Evolutionary conservation across 2,113 vertebrate genomes (phyloP).

Genomic region (Abramis brama): DNA sequence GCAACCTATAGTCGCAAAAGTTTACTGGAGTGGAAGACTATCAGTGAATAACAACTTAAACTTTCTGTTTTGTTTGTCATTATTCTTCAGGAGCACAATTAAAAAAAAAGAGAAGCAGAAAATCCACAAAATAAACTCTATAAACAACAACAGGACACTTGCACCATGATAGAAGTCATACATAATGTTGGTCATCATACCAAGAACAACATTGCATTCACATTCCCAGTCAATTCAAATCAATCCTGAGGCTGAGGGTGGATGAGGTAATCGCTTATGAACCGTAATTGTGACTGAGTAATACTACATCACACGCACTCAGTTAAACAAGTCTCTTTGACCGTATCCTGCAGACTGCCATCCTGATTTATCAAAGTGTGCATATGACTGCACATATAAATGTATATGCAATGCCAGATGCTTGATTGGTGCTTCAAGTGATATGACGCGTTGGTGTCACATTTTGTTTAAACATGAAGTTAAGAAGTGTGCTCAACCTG

Average conservation of each 20-base stretch:
- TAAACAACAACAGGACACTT: not conserved
- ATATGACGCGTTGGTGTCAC: not conserved
- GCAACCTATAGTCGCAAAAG: not conserved
- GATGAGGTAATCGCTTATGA: slow-evolving; percentile 12
- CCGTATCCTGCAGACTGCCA: not conserved
- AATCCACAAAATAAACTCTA: not conserved
- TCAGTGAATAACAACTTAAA: not conserved
- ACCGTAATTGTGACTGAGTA: slow-evolving; percentile 13
- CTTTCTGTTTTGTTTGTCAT: not conserved
- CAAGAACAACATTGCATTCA: not conserved
- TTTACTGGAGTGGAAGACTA: not conserved
- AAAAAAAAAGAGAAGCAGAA: not conserved
- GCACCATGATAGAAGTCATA: not conserved
- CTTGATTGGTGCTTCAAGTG: slow-evolving; percentile 1
- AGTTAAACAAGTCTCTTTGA: slow-evolving; percentile 29
- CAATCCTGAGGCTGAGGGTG: not conserved
- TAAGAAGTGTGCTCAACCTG: not conserved
- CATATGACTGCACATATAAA: not conserved
- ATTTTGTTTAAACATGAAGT: not conserved
- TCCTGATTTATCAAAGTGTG: slow-evolving; percentile 15
- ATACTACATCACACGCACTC: slow-evolving; percentile 28
- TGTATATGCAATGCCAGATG: slow-evolving; percentile 1
- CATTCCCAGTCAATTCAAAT: slow-evolving; percentile 24
- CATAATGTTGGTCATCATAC: not conserved
- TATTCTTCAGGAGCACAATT: not conserved